Percentiles rank a stretch among this genome's conserved stretches.
These are phyloP conservation scores for Drosophila serrata DNA, from an alignment of 1,140 invertebrate species.

Conservation along the genomic window DNA sequence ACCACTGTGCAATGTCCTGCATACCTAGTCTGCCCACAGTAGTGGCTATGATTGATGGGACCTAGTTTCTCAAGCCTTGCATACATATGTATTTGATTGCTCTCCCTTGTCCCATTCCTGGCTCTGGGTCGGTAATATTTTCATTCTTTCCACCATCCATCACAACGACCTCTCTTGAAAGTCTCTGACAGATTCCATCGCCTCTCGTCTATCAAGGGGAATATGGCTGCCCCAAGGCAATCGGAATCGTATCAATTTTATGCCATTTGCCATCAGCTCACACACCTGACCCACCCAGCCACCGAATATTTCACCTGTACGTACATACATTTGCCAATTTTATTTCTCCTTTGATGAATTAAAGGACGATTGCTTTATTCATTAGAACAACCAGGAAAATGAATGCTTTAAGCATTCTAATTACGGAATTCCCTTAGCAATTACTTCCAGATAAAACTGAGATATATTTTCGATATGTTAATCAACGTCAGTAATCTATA, in stretches of 20 bases:
- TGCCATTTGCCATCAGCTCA: constrained; percentile 19
- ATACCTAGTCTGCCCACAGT: constrained; percentile 1
- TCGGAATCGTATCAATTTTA: constrained; percentile 22
- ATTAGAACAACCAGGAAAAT: background rate
- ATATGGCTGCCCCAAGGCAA: constrained; percentile 11
- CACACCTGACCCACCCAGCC: constrained; percentile 8
- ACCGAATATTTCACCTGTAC: constrained; percentile 3
- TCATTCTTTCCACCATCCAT: constrained; percentile 18
- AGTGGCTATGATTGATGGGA: constrained; percentile 8
- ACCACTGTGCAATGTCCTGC: background rate
- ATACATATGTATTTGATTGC: constrained; percentile 12
- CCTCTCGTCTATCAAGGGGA: constrained; percentile 14
- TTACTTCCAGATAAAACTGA: background rate
- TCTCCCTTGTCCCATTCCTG: background rate
- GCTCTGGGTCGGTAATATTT: constrained; percentile 2
- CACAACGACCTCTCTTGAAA: constrained; percentile 10
- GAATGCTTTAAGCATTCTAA: background rate
- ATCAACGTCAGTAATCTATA: background rate
- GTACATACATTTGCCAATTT: constrained; percentile 9
- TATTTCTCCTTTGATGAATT: constrained; percentile 4
- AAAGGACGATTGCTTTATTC: background rate
- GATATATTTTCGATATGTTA: background rate
- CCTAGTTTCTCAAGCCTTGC: constrained; percentile 1
- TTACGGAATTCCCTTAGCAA: background rate
- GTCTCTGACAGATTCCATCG: constrained; percentile 13